Conservation (phyloP, 2,113 vertebrate species). For the Tetrao urogallus region DNA sequence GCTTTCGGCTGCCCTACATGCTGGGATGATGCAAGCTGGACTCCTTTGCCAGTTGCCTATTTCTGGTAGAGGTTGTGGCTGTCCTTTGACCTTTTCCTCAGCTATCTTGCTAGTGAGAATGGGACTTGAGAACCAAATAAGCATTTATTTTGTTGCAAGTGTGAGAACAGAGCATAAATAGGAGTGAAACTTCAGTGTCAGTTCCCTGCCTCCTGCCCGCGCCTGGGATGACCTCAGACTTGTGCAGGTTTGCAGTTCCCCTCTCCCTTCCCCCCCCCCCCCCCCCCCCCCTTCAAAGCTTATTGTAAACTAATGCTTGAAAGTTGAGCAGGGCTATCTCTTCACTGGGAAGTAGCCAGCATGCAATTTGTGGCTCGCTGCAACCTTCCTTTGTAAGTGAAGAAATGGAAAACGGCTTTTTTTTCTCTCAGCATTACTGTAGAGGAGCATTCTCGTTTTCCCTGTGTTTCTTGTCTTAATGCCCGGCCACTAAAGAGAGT, state of each 20-base stretch:
- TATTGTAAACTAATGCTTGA: constrained; percentile 55
- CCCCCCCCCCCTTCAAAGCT: background rate
- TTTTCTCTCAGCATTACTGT: background rate
- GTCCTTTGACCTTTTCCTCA: background rate
- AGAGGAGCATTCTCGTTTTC: background rate
- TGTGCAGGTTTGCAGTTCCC: background rate
- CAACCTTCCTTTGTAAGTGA: background rate
- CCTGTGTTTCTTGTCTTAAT: background rate
- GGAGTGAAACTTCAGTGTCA: background rate
- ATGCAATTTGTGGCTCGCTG: constrained; percentile 36
- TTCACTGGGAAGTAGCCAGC: background rate
- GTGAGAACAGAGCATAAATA: background rate
- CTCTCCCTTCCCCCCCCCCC: background rate
- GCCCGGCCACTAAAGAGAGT: background rate
- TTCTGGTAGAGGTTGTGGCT: background rate
- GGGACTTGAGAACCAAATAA: background rate
- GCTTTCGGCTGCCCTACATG: background rate
- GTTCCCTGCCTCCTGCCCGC: background rate
- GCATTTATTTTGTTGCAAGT: background rate
- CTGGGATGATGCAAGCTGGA: background rate
- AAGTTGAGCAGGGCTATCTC: constrained; percentile 23
- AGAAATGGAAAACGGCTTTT: background rate
- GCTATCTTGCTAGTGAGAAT: background rate
- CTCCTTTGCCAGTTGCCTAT: background rate
- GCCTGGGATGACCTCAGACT: rapidly evolving